Percentiles rank a stretch among this genome's conserved stretches.
Evolutionary conservation across 2,113 vertebrate genomes (phyloP).

Genomic region (Megaceryle maxima): DNA sequence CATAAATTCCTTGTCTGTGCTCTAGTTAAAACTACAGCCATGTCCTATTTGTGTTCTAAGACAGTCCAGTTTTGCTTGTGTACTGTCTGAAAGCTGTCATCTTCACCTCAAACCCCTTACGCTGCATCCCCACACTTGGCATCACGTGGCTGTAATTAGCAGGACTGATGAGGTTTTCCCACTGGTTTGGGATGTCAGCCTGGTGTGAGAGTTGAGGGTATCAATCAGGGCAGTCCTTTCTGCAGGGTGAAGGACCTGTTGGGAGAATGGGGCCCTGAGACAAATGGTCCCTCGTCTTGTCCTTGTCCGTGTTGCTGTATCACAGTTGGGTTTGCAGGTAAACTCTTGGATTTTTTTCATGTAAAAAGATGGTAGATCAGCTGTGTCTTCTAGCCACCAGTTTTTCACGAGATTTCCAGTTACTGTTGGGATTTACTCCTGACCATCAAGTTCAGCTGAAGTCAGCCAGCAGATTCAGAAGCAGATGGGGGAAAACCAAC

Average conservation of each 20-base stretch:
- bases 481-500: background rate
- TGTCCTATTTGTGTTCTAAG: background rate
- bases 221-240: background rate
- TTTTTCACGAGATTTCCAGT: background rate
- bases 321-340: background rate
- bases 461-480: background rate
- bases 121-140: background rate
- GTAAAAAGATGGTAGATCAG: background rate
- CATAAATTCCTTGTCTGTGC: background rate
- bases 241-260: background rate
- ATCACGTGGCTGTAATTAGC: background rate
- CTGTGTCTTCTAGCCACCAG: background rate
- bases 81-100: background rate
- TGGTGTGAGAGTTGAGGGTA: background rate
- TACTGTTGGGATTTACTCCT: background rate
- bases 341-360: background rate
- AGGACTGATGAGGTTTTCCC: background rate
- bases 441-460: background rate
- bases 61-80: background rate
- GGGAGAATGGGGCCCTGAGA: background rate
- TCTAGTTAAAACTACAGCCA: background rate
- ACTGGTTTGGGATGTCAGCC: background rate
- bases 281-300: fast-evolving
- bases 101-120: background rate
- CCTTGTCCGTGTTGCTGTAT: background rate